phyloP scores from a whole-genome alignment of 2,797 vertebrate genomes.

The Characodon lateralis region DNA sequence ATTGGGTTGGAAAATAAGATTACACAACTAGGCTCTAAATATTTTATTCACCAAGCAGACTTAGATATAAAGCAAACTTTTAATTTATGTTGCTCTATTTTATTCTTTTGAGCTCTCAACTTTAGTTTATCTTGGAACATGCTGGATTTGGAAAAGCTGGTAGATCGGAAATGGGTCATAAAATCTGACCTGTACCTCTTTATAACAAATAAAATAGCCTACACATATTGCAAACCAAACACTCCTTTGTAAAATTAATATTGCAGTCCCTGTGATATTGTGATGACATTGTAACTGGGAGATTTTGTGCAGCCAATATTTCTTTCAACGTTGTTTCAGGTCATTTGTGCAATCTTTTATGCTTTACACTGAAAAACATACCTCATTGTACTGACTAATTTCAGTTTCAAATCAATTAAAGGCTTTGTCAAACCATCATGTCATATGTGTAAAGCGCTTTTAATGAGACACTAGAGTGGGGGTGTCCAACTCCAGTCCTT shows the following conservation, averaged over 20 bases:
- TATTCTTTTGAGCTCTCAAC: neutral
- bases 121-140: neutral
- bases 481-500: neutral
- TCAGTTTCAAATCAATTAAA: no score
- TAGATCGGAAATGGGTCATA: neutral
- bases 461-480: neutral
- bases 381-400: no score
- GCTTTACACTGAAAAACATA: no score
- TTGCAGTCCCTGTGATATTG: neutral
- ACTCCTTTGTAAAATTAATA: neutral
- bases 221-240: neutral
- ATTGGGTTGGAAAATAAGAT: neutral
- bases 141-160: neutral
- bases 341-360: neutral
- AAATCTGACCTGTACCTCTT: neutral
- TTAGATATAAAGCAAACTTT: no score
- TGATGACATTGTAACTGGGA: neutral
- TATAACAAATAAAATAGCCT: neutral
- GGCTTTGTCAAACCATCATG: no score
- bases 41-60: no score
- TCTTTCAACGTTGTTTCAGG: neutral
- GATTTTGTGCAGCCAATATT: no score
- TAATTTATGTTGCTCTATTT: neutral
- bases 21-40: neutral
- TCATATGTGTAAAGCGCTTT: neutral